phyloP scores from a whole-genome alignment of 2,888 invertebrate genomes.

The Leptopilina syphax region DNA sequence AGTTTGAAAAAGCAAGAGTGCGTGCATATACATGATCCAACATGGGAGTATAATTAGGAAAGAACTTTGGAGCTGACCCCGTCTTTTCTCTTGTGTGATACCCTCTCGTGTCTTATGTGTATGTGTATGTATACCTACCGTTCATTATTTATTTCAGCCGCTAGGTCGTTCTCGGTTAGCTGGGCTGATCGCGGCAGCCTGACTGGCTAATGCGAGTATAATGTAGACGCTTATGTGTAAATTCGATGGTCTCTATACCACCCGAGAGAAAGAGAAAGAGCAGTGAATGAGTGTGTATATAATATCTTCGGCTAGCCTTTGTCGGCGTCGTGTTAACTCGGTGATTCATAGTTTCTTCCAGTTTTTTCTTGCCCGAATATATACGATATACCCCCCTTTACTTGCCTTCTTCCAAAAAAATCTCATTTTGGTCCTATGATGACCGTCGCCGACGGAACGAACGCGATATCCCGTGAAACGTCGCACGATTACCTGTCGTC shows the following conservation, averaged over 20 bases:
- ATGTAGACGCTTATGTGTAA: slow-evolving; percentile 55
- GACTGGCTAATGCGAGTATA: slow-evolving; percentile 58
- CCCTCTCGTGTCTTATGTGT: slow-evolving; percentile 1
- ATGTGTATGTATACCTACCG: slow-evolving; percentile 41
- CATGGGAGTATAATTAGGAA: slow-evolving; percentile 25
- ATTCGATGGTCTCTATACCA: slow-evolving; percentile 45
- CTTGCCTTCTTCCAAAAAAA: slow-evolving; percentile 7
- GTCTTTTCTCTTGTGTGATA: not conserved
- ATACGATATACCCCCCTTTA: slow-evolving; percentile 21
- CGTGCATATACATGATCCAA: slow-evolving; percentile 22
- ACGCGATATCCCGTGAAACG: slow-evolving; percentile 40
- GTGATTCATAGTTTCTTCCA: slow-evolving; percentile 59
- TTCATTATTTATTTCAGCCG: slow-evolving; percentile 61
- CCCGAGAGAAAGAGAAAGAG: slow-evolving; percentile 34
- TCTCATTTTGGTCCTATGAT: slow-evolving; percentile 29
- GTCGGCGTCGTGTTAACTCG: slow-evolving; percentile 60
- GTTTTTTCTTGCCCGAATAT: slow-evolving; percentile 44
- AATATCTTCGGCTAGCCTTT: slow-evolving; percentile 55
- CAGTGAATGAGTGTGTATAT: slow-evolving; percentile 35
- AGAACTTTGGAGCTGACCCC: slow-evolving; percentile 31
- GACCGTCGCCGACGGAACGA: slow-evolving; percentile 30
- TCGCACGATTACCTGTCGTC: slow-evolving; percentile 27
- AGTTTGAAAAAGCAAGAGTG: slow-evolving; percentile 5
- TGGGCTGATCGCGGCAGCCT: slow-evolving; percentile 50
- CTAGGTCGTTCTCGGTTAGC: slow-evolving; percentile 50